Conservation (phyloP, 2,797 vertebrate species). For the Coendou prehensilis region DNA sequence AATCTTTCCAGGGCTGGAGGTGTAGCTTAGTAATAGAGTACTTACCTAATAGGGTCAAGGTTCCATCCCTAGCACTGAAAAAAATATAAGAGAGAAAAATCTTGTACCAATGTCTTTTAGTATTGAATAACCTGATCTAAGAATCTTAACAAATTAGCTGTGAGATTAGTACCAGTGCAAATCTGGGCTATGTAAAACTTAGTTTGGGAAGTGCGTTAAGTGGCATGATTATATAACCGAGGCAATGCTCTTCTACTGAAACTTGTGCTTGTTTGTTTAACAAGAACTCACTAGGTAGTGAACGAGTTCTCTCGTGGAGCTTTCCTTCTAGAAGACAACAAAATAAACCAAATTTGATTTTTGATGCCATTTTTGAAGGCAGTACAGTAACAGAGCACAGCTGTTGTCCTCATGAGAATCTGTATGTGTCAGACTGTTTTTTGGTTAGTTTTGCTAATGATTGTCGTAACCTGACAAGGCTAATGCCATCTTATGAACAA, state of each 20-base stretch:
- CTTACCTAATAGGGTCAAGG: neutral
- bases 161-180: neutral
- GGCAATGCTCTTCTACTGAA: neutral
- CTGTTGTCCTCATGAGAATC: neutral
- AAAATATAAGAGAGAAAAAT: neutral
- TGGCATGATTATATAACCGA: constrained; percentile 9
- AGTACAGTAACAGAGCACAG: neutral
- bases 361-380: constrained; percentile 42
- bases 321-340: constrained; percentile 37
- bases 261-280: constrained; percentile 16
- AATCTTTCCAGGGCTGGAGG: neutral
- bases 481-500: too few species aligned
- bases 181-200: constrained; percentile 5
- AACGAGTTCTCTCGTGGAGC: neutral
- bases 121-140: constrained; percentile 31
- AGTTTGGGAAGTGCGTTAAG: neutral
- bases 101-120: neutral
- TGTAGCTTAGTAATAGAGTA: neutral
- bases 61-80: neutral
- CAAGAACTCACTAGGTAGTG: neutral
- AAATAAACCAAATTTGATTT: neutral
- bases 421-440: neutral
- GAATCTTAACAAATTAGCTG: constrained; percentile 11
- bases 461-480: neutral
- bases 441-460: constrained; percentile 50